These are phyloP conservation scores for Torymus aiolomorphi DNA, from an alignment of 2,888 invertebrate species.

Conservation along the genomic window DNA sequence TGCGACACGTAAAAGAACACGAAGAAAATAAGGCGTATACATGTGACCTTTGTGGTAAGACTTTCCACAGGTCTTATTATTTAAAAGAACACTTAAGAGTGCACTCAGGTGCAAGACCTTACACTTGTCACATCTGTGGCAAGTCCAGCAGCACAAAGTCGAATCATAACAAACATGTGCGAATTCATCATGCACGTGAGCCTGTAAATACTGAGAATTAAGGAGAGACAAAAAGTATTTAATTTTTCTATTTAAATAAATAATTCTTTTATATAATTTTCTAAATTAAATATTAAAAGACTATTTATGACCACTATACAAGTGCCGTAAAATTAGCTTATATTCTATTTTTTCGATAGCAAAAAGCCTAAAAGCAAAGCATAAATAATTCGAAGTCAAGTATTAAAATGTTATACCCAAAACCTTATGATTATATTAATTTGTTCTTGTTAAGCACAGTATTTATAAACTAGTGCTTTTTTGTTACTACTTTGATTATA, in stretches of 20 bases:
- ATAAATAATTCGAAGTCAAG: too few species aligned
- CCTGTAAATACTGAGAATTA: conserved; percentile 90
- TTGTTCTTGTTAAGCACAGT: too few species aligned
- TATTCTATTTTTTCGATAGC: neutral
- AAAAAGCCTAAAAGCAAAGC: too few species aligned
- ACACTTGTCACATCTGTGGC: conserved; percentile 91
- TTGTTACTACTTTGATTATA: too few species aligned
- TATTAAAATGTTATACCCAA: too few species aligned
- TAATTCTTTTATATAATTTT: conserved; percentile 12
- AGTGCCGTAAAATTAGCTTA: conserved; percentile 40
- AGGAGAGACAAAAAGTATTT: conserved; percentile 58
- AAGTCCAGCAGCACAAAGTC: conserved; percentile 93
- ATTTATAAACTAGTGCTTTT: too few species aligned
- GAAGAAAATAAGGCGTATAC: conserved; percentile 87
- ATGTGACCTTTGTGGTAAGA: conserved; percentile 87
- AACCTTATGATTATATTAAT: too few species aligned
- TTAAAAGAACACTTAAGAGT: conserved; percentile 91
- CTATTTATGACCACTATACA: conserved; percentile 22
- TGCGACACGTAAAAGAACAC: conserved; percentile 90
- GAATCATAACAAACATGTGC: conserved; percentile 92
- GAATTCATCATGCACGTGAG: conserved; percentile 92
- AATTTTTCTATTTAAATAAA: too few species aligned
- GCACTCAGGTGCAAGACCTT: conserved; percentile 88
- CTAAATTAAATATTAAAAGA: neutral
- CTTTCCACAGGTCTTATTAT: conserved; percentile 91